Evolutionary conservation across 2,797 vertebrate genomes (phyloP), one percentile per base, ranked within the genome.

Genomic region (Silurus lanzhouensis): DNA sequence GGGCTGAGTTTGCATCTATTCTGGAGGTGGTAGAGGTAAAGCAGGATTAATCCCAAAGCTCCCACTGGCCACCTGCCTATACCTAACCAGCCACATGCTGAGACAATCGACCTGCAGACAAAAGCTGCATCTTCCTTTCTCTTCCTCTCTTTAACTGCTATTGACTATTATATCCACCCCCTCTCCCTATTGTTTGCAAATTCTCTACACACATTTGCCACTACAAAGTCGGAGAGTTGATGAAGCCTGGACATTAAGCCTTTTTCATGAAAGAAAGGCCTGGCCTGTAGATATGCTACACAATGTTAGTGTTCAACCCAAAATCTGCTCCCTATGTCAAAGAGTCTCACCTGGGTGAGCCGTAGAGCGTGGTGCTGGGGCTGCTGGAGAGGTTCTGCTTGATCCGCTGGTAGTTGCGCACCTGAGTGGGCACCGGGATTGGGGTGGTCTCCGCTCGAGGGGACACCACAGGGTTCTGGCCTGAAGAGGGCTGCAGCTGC

Each of bases 381-480:
- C 95, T 97, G 87, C 97, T 97, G 80, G 95, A 97, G 44, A 99
- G 97, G 91, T 99, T 97, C 95, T 99, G 98, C 57, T 99, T 98
- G 76, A 99, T 98, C 88, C 97, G 97, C 90, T 99, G 98, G 88
- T 99, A 99, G 92, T 99, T 99, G 87, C 96, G 96, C 9, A 99
- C 95, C 93, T 99, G 98, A 1, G 97, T 99, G 83, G 97, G 98
- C 79, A 99, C 98, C 0, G 98, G 98, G 91, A 99, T 98, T 0
- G 98, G 98, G 0, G 96, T 96, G 1, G 97, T 98, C 91, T 99
- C 97, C 0, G 95, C 96, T 82, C 97, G 95, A 10, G 97, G 97
- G 12, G 97, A 97, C 80, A 96, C 93, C 0, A 95, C 93, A 5
- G 96, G 95, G 13, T 92, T 92, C 86, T 93, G 95, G 81, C 94